A percentile compares a stretch with the other conserved stretches of the same genome.
Evolutionary conservation across 2,797 vertebrate genomes (phyloP).

Genomic region (Argya squamiceps): DNA sequence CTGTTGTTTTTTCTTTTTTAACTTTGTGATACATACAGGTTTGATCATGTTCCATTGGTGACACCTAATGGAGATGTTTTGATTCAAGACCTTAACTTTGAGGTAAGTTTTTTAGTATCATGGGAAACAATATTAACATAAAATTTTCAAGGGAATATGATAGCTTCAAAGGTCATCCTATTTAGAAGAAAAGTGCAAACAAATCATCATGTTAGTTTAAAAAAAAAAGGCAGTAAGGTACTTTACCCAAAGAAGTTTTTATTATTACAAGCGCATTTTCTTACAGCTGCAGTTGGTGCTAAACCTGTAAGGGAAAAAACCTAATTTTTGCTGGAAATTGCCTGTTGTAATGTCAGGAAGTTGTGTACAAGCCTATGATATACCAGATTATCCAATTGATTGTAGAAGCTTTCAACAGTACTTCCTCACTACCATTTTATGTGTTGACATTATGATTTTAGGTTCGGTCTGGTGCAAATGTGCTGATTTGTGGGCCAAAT

Average conservation of each 20-base stretch:
- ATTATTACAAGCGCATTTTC: neutral
- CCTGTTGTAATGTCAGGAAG: neutral
- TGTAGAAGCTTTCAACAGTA: neutral
- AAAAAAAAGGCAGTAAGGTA: neutral
- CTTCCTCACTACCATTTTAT: neutral
- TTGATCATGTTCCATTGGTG: conserved; percentile 91
- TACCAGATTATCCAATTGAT: neutral
- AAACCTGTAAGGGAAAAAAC: neutral
- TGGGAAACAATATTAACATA: neutral
- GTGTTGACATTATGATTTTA: conserved; percentile 55
- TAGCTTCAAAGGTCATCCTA: neutral
- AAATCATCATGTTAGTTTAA: neutral
- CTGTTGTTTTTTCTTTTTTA: neutral
- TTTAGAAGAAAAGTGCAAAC: neutral
- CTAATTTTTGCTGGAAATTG: neutral
- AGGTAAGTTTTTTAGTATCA: conserved; percentile 78
- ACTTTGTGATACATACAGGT: conserved; percentile 73
- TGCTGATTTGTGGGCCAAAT: conserved; percentile 97
- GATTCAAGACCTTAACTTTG: conserved; percentile 91
- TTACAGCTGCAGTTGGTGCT: neutral
- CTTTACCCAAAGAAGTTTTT: neutral
- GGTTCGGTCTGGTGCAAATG: conserved; percentile 93
- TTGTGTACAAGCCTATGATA: neutral
- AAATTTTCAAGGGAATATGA: neutral
- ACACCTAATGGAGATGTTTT: conserved; percentile 96